Evolutionary conservation across 2,113 vertebrate genomes (phyloP), one percentile per base, ranked within the genome.

Genomic region (Takifugu flavidus): DNA sequence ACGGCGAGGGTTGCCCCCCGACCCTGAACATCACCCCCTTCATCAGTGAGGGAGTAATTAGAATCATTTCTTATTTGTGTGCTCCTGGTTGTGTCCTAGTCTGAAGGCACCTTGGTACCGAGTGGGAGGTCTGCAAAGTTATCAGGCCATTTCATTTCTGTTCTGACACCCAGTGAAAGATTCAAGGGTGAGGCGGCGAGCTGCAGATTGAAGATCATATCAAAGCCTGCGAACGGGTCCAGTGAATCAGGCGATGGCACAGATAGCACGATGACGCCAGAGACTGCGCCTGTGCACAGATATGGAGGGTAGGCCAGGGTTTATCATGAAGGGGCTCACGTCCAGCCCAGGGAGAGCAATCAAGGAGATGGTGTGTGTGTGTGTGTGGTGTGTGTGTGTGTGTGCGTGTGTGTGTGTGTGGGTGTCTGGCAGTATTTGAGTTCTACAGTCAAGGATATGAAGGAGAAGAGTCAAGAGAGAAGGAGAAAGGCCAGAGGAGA

Each of bases 131-230:
- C 25, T 61, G 75, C 70, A 69, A 66, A 74, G 65, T 73, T 77
- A 78, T 85, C 70, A 68, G 65, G 71, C 47, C 62, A 51, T 75
- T 66, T 74, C 72, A 70, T 82, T 78, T 75, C 73, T 67, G 58
- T 46, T 13, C 66, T 73, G 80, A 76, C 75, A 58, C 64, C 61
- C 49, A 67, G 52, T 83, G 80, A 86, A 76, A 74, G 74, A 86
- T 82, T 78, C 53, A 12, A 70, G 75, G 67, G 72, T 69, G 70
- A 70, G 68, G 75, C 73, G 70, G 60, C 62, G 71, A 74, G 59
- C 53, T 55, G n/a, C 65, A 75, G 79, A 88, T 88, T 89, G 84
- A 87, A 90, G 86, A 90, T 91, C 50, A 62, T 88, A 90, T 90
- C 89, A 72, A 76, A 75, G 77, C 47, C 72, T 25, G 68, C 43